A percentile compares a stretch with the other conserved stretches of the same genome.
These are phyloP conservation scores for Xiphorhynchus elegans DNA, from an alignment of 2,113 vertebrate genomes.

Conservation along the genomic window DNA sequence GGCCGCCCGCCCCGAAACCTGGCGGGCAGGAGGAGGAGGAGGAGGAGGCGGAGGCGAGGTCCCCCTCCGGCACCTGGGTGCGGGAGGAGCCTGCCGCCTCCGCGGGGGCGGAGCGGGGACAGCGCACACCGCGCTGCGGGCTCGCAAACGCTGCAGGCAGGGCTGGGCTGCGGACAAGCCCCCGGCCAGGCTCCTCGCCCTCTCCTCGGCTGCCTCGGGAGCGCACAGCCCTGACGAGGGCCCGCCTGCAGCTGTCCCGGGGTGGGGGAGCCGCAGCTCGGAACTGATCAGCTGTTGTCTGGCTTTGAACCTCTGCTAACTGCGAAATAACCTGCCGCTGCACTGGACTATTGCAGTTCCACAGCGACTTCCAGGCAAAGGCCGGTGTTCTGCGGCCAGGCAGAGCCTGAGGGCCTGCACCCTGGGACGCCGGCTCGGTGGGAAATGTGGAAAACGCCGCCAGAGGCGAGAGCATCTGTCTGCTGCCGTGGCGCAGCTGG, in stretches of 20 bases:
- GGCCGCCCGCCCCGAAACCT: background rate
- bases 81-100: background rate
- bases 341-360: background rate
- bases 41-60: too few relatives aligned
- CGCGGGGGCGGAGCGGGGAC: background rate
- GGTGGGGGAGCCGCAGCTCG: background rate
- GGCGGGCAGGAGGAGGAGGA: background rate
- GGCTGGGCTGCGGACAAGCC: background rate
- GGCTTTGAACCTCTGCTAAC: background rate
- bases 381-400: too few relatives aligned
- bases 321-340: background rate
- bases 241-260: background rate
- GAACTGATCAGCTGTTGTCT: accelerated
- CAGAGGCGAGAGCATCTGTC: background rate
- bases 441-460: background rate
- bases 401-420: background rate
- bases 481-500: background rate
- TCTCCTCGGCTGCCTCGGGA: background rate
- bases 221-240: background rate
- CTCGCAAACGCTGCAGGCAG: too few relatives aligned
- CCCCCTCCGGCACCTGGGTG: background rate
- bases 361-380: too few relatives aligned
- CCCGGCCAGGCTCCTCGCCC: background rate
- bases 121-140: background rate
- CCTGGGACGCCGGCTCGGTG: background rate